Percentiles rank a stretch among this genome's conserved stretches.
These are phyloP conservation scores for Phrynocephalus versicolor DNA, from an alignment of 2,113 vertebrate genomes.

Conservation along the genomic window DNA sequence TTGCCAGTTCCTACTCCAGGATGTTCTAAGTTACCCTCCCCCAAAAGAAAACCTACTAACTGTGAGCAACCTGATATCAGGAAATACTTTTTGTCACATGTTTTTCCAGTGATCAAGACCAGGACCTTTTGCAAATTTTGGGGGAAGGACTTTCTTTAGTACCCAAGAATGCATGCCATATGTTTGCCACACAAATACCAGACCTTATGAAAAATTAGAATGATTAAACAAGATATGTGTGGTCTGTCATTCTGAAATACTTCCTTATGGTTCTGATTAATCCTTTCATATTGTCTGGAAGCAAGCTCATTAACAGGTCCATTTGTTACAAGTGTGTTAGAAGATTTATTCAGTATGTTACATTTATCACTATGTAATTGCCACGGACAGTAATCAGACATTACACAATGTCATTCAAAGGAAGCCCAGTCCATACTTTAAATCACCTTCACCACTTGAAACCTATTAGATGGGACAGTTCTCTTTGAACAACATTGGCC, in stretches of 20 bases:
- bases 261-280: constrained; percentile 25
- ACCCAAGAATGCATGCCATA: background rate
- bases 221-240: constrained; percentile 8
- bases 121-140: background rate
- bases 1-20: too few species aligned
- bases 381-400: background rate
- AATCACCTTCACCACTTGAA: too few species aligned
- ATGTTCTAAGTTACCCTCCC: background rate
- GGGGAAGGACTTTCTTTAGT: background rate
- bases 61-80: background rate
- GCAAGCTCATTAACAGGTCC: constrained; percentile 9
- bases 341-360: background rate
- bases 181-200: background rate
- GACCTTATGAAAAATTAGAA: background rate
- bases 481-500: too few species aligned
- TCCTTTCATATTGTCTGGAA: constrained; percentile 19
- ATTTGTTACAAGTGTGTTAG: background rate
- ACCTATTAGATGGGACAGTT: too few species aligned
- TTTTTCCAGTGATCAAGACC: background rate
- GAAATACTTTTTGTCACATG: background rate
- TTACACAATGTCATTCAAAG: background rate
- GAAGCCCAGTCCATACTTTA: too few species aligned
- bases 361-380: background rate
- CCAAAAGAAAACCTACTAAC: background rate
- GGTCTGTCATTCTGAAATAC: constrained; percentile 13